Evolutionary conservation across 2,888 invertebrate genomes (phyloP), one percentile per base, ranked within the genome.

Genomic region (Lycia hirtaria): DNA sequence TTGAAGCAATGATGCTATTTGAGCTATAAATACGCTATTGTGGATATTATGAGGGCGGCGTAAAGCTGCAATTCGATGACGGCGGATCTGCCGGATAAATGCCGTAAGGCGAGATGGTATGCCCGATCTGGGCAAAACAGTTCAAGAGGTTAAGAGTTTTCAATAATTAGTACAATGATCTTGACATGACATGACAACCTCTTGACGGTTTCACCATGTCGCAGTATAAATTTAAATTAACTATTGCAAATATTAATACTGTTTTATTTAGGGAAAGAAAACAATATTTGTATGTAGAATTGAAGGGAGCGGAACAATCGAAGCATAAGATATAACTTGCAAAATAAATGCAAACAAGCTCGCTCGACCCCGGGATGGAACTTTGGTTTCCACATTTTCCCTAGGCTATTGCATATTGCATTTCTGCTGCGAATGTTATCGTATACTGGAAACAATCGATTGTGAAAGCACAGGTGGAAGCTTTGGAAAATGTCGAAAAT

Each of bases 301-400:
- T 20, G 35, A 56, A 59, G 44, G 30, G 47, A 45, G 49, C 40
- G 26, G 17, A 55, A 57, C 43, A 47, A 50, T 43, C 53, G 56
- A 53, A 19, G 52, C 40, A 44, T 44, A 44, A 3, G 14, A 7
- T 32, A 33, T 17, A 19, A 30, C 38, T 44, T 50, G 54, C 58
- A 54, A 57, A 60, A 65, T 58, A 57, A 60, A 65, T 58, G 55
- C 56, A 60, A 62, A 54, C 57, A 55, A 55, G 51, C 41, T 45
- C 58, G 30, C 38, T 52, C 47, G 55, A 50, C 41, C 60, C 48
- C 48, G 61, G 53, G 60, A 48, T 43, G 35, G 15, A 62, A 62
- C 56, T 59, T 60, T 50, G 53, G 49, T 53, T 60, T 56, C 44
- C 40, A 49, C 52, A 45, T 54, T 48, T 61, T 54, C 45, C 45